Conservation (phyloP, 2,113 vertebrate genomes). For the Crotalus viridis region DNA sequence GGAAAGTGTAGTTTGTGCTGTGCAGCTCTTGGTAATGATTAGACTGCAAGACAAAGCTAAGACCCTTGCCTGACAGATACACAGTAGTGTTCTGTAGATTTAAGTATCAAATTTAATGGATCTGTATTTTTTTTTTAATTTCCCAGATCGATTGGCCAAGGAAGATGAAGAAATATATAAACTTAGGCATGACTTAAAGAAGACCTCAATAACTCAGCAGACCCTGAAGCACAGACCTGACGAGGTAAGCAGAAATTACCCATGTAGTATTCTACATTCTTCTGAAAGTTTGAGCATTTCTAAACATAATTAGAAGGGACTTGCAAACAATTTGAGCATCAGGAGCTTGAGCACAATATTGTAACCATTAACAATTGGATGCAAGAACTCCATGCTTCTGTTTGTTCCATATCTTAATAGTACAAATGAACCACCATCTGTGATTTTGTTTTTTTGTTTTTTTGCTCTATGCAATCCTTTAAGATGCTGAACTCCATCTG, state of each 20-base stretch:
- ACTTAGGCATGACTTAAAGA: constrained; percentile 90
- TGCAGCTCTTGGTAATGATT: not conserved
- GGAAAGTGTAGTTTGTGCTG: not conserved
- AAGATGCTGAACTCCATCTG: not conserved
- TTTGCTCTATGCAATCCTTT: not conserved
- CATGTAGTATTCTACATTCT: not conserved
- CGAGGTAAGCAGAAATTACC: constrained; percentile 75
- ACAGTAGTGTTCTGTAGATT: not conserved
- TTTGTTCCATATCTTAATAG: not conserved
- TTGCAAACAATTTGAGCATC: not conserved
- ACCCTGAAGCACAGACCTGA: constrained; percentile 77
- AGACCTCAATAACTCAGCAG: constrained; percentile 85
- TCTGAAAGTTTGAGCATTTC: not conserved
- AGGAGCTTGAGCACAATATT: not conserved
- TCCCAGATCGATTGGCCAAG: constrained; percentile 84
- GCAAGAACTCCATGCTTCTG: not conserved
- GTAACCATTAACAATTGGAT: not conserved
- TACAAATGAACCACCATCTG: constrained; percentile 8
- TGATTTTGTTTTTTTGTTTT: not conserved
- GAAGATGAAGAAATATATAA: constrained; percentile 98
- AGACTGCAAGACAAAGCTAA: not conserved
- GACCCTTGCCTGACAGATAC: not conserved
- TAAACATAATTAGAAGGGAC: not conserved
- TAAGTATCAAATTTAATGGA: not conserved
- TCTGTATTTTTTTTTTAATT: not conserved